phyloP scores from a whole-genome alignment of 2,888 invertebrate genomes.

The Seira ritae region DNA sequence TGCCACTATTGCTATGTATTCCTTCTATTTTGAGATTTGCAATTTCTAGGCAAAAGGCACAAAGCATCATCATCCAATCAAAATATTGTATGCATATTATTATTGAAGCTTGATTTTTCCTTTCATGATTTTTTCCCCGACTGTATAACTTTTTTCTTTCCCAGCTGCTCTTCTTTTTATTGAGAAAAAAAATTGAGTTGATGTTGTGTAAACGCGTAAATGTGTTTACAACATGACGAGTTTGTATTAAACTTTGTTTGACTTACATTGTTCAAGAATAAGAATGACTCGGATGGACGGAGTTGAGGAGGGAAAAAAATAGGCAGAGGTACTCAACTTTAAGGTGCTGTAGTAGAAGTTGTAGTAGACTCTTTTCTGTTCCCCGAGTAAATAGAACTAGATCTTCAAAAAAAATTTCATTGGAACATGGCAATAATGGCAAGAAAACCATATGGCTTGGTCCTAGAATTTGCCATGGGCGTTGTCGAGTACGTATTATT shows the following conservation, averaged over 20 bases:
- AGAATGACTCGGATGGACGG: too few species aligned
- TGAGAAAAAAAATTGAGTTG: not conserved
- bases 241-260: not conserved
- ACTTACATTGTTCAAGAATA: not conserved
- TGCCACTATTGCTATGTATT: too few species aligned
- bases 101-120: not conserved
- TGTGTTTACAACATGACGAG: not conserved
- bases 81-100: not conserved
- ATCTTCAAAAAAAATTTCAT: not conserved
- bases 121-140: not conserved
- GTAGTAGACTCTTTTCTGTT: not conserved
- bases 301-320: not conserved
- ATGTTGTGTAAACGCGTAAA: not conserved
- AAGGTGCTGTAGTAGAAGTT: too few species aligned
- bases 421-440: not conserved
- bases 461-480: slow-evolving; percentile 52
- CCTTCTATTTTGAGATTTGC: too few species aligned
- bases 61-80: not conserved
- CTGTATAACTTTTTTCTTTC: slow-evolving; percentile 28
- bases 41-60: too few species aligned
- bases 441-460: slow-evolving; percentile 9
- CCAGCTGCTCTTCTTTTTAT: slow-evolving; percentile 43
- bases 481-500: slow-evolving; percentile 37
- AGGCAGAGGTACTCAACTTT: not conserved
- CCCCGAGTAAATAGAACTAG: not conserved